Base-by-base conservation (phyloP, 2,113 vertebrate genomes). In the Ameiurus melas region DNA sequence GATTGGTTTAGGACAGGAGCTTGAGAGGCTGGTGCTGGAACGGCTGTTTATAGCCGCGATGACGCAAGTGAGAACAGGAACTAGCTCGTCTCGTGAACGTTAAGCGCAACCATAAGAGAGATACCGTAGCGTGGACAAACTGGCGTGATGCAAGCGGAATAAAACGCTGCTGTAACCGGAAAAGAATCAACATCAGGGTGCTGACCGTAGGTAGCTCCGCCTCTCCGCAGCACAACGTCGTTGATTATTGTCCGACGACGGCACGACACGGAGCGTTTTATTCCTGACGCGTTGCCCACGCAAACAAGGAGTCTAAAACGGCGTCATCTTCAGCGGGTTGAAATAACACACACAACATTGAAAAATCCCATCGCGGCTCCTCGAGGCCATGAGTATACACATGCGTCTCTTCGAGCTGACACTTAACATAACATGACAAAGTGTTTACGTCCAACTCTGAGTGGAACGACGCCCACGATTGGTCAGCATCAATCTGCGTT, bases 401-500 rank as follows among this genome's bases (percentile, higher is more conserved):
- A 8, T 12, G n/a, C n/a, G 1, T 57, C 53, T 81, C 10, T 58
- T 36, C 55, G n/a, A 62, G 33, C 57, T 43, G 80, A 62, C 57
- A 39, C 20, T 57, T 1, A 22, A 36, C 30, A 22, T 30, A 36
- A 62, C 62, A 83, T 0, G 5, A 62, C 20, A 27, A 62, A 62
- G 80, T 4, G 27, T 57, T 80, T 33, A 16, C 51, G 19, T 82
- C 19, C 30, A 14, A 0, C 62, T 62, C 33, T 51, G 73, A 78
- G 39, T 27, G 13, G 55, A 68, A 25, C 0, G 27, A 64, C 73
- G 10, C 75, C 77, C 51, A 53, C 16, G 47, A 82, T 87, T 71
- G 86, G 78, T 70, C 55, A 82, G 78, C 86, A 71, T 87, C 64
- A 71, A 64, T 71, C 39, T 39, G 30, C 22, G 51, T 36, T 87